Evolutionary conservation across 35 echinoderm and acorn worm species (phyloP).

Genomic region (Heliocidaris tuberculata): DNA sequence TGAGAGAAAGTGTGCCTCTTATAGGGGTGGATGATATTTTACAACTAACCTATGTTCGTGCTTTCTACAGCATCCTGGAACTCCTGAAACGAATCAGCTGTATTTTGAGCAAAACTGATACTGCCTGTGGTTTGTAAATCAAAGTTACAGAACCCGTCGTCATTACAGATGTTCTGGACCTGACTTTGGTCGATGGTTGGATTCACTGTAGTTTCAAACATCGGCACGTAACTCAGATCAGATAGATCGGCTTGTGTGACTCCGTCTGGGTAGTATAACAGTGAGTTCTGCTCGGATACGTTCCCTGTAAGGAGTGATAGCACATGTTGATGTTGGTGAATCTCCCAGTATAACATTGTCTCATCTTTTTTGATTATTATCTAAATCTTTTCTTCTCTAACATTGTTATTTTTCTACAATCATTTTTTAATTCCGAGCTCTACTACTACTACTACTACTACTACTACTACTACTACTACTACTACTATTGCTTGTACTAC

Average conservation of each 20-base stretch:
- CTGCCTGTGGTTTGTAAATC: background rate
- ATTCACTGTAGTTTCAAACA: background rate
- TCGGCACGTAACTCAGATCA: background rate
- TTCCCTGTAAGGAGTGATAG: background rate
- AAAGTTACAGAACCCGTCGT: constrained; percentile 23
- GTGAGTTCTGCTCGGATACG: background rate
- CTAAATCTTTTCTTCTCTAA: too few species aligned
- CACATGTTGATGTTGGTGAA: background rate
- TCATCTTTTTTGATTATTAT: too few species aligned
- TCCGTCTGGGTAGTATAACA: background rate
- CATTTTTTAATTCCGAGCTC: background rate
- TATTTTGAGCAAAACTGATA: background rate
- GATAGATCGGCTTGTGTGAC: background rate
- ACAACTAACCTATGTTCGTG: background rate
- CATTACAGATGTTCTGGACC: background rate
- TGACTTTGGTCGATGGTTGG: background rate
- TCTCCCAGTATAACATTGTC: background rate
- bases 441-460: background rate
- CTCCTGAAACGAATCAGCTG: background rate
- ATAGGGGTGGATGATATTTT: background rate
- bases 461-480: background rate
- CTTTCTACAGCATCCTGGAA: background rate
- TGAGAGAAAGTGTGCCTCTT: background rate
- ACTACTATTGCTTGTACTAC: background rate
- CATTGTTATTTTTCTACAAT: too few species aligned